A percentile compares a stretch with the other conserved stretches of the same genome.
phyloP scores from a whole-genome alignment of 2,888 invertebrate genomes.

The Melinaea marsaeus region DNA sequence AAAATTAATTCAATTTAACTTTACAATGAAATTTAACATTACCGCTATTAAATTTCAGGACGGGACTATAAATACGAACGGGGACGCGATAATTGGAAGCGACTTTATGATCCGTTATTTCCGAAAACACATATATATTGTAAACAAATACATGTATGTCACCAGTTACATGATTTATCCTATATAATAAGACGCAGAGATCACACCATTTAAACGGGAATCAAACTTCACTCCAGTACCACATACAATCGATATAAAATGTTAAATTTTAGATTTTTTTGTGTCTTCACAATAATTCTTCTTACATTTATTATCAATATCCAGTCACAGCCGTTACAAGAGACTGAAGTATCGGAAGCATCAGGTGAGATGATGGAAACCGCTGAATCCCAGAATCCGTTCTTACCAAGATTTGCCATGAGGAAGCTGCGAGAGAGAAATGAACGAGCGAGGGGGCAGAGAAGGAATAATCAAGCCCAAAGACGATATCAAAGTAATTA shows the following conservation, averaged over 20 bases:
- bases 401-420: slow-evolving; percentile 68
- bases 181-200: slow-evolving; percentile 55
- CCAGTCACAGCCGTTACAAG: slow-evolving; percentile 46
- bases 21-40: slow-evolving; percentile 4
- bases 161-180: slow-evolving; percentile 44
- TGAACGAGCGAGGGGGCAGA: slow-evolving; percentile 51
- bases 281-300: slow-evolving; percentile 38
- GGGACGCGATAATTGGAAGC: slow-evolving; percentile 67
- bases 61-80: slow-evolving; percentile 53
- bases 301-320: slow-evolving; percentile 38
- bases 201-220: slow-evolving; percentile 48
- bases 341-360: slow-evolving; percentile 23
- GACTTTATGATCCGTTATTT: slow-evolving; percentile 70
- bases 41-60: slow-evolving; percentile 14
- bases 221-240: slow-evolving; percentile 38
- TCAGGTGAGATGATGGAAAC: slow-evolving; percentile 60
- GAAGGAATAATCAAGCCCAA: slow-evolving; percentile 45
- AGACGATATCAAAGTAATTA: slow-evolving; percentile 18
- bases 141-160: slow-evolving; percentile 74
- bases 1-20: neutral
- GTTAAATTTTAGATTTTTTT: slow-evolving; percentile 37
- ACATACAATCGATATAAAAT: slow-evolving; percentile 13
- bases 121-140: slow-evolving; percentile 59
- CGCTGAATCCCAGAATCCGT: slow-evolving; percentile 64
- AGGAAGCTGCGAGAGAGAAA: slow-evolving; percentile 56